Percentiles rank a stretch among this genome's conserved stretches.
Conservation (phyloP, 2,113 vertebrate species). For the Oxyura jamaicensis region DNA sequence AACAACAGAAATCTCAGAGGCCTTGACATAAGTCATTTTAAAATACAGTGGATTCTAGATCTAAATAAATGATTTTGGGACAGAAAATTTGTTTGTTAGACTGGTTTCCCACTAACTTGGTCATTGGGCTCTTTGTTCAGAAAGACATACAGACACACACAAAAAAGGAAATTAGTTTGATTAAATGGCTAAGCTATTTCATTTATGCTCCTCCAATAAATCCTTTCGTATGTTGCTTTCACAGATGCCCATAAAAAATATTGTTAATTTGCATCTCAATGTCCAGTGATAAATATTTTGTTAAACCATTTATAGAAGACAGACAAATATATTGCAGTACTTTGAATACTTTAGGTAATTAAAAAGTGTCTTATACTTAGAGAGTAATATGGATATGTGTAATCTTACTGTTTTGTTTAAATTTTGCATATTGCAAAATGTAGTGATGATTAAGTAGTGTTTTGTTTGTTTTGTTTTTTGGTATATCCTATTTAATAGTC, state of each 20-base stretch:
- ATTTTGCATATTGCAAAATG: neutral
- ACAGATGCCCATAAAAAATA: neutral
- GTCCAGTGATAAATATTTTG: constrained; percentile 36
- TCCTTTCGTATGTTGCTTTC: neutral
- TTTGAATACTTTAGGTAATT: neutral
- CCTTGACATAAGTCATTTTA: constrained; percentile 54
- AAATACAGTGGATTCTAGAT: constrained; percentile 25
- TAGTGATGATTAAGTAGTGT: neutral
- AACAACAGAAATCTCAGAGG: constrained; percentile 61
- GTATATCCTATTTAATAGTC: neutral
- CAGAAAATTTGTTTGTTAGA: constrained; percentile 11
- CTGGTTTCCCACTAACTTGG: constrained; percentile 29
- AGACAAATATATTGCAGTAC: neutral
- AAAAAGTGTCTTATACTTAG: neutral
- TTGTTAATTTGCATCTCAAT: constrained; percentile 21
- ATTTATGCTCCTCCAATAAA: constrained; percentile 16
- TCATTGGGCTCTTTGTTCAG: neutral
- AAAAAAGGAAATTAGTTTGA: neutral
- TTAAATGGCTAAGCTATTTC: neutral
- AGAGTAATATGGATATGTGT: neutral
- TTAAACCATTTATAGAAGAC: neutral
- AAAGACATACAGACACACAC: neutral
- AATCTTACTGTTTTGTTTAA: neutral
- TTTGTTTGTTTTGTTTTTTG: neutral
- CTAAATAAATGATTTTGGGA: constrained; percentile 4